Evolutionary conservation across 2,113 vertebrate genomes (phyloP).

Genomic region (Gobio gobio): DNA sequence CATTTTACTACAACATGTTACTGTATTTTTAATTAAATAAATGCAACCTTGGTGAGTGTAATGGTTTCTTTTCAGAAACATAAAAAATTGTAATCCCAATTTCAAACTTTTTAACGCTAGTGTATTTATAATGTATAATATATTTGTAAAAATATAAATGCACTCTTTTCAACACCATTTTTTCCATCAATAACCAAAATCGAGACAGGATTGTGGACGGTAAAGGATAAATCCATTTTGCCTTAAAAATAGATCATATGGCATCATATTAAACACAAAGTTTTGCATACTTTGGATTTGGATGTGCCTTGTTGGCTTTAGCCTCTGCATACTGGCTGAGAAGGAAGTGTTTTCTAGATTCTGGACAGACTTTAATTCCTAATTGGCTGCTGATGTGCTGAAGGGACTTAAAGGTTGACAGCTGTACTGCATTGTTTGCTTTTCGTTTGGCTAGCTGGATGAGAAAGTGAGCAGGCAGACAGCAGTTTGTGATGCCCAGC

Average conservation of each 20-base stretch:
- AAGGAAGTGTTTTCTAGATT: neutral
- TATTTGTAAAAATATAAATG: neutral
- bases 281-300: neutral
- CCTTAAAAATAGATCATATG: neutral
- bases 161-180: neutral
- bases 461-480: neutral
- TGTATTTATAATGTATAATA: neutral
- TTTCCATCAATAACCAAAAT: neutral
- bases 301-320: neutral
- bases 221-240: neutral
- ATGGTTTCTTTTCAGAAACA: neutral
- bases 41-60: no score
- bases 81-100: neutral
- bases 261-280: neutral
- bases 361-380: neutral
- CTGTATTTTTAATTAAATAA: neutral
- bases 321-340: neutral
- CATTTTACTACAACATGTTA: neutral
- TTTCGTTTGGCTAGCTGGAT: neutral
- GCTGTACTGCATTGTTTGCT: conserved; percentile 5
- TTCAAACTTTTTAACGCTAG: neutral
- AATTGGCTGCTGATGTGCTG: neutral
- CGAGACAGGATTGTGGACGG: neutral
- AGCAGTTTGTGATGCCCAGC: conserved; percentile 1
- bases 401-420: neutral